Evolutionary conservation across 2,797 vertebrate genomes (phyloP).

Genomic region (Enteromius trimaculatus): DNA sequence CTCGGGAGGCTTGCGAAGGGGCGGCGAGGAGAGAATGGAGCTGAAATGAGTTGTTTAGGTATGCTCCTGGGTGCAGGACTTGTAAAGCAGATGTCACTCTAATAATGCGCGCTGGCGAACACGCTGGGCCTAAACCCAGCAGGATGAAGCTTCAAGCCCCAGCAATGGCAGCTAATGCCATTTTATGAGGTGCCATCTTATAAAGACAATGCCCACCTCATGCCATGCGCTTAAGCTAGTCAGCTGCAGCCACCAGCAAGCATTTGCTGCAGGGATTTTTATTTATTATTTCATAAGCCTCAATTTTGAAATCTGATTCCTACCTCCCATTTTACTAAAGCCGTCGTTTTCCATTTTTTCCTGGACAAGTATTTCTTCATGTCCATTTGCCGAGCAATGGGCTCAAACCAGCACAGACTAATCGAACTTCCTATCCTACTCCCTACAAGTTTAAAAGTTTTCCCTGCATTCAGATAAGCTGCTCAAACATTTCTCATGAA

Average conservation of each 20-base stretch:
- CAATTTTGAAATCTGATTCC: slow-evolving; percentile 86
- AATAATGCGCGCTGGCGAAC: slow-evolving; percentile 93
- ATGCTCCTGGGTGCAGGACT: slow-evolving; percentile 89
- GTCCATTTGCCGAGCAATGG: slow-evolving; percentile 41
- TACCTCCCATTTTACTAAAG: slow-evolving; percentile 78
- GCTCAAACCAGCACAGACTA: slow-evolving; percentile 33
- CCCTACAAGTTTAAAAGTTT: not conserved
- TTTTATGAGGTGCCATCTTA: slow-evolving; percentile 95
- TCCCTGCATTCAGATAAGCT: not conserved
- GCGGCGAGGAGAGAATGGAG: slow-evolving; percentile 42
- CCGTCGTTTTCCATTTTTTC: slow-evolving; percentile 58
- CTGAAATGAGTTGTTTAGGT: slow-evolving; percentile 81
- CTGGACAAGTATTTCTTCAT: slow-evolving; percentile 57
- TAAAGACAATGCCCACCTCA: slow-evolving; percentile 84
- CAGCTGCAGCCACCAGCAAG: slow-evolving; percentile 83
- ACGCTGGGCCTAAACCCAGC: slow-evolving; percentile 86
- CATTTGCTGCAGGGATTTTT: slow-evolving; percentile 87
- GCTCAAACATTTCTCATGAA: not conserved
- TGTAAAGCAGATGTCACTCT: slow-evolving; percentile 95
- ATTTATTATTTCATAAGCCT: slow-evolving; percentile 96
- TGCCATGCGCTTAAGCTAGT: slow-evolving; percentile 85
- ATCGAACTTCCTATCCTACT: not conserved
- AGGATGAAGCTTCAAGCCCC: slow-evolving; percentile 90
- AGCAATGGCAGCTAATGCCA: slow-evolving; percentile 92
- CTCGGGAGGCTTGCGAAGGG: slow-evolving; percentile 30